A percentile compares a stretch with the other conserved stretches of the same genome.
phyloP scores from a whole-genome alignment of 2,797 vertebrate species.

The Phataginus tricuspis region DNA sequence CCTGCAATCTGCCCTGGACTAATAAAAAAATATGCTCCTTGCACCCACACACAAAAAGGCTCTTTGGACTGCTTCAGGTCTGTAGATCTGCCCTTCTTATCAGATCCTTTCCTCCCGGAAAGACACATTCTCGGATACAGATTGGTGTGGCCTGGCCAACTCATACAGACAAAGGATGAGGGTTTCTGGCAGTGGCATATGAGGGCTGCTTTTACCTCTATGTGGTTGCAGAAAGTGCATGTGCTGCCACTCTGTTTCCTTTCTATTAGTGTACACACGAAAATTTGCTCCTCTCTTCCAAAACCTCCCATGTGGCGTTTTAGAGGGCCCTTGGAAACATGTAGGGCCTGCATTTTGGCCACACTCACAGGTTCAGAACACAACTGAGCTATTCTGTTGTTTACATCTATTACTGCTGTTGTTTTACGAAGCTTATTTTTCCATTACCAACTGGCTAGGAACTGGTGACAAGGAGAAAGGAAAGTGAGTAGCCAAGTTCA shows the following conservation, averaged over 20 bases:
- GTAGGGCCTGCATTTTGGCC: background rate
- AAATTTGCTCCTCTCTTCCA: background rate
- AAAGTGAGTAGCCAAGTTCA: background rate
- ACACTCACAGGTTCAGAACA: background rate
- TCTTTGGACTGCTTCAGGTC: background rate
- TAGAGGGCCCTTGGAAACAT: background rate
- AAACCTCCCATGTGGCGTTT: background rate
- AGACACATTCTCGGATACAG: conserved; percentile 1
- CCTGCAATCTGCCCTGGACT: background rate
- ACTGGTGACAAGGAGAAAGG: background rate
- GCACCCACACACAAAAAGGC: background rate
- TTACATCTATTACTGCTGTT: background rate
- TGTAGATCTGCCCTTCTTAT: background rate
- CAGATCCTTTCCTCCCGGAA: background rate
- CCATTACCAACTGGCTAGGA: background rate
- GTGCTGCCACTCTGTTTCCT: background rate
- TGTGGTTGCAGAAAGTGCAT: background rate
- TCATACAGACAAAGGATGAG: background rate
- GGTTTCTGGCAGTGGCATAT: background rate
- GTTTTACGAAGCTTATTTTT: background rate
- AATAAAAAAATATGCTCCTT: background rate
- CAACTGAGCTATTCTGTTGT: background rate
- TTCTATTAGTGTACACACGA: background rate
- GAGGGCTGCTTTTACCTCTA: background rate
- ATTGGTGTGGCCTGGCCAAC: conserved; percentile 9